Base-by-base conservation (phyloP, 2,888 invertebrate species). In the Agonopterix alstromeriana region DNA sequence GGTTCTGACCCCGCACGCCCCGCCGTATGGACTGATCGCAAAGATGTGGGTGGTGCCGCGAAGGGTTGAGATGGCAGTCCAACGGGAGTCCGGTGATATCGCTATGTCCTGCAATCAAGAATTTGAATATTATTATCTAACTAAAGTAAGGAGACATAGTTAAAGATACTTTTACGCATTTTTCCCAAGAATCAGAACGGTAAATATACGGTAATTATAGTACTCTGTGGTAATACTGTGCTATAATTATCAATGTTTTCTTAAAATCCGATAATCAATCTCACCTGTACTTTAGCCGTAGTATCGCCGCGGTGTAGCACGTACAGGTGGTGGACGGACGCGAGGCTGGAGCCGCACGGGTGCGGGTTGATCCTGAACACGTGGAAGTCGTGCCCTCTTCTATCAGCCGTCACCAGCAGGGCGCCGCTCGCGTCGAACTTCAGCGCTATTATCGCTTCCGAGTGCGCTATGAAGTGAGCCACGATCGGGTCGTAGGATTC, bases 31-130 rank as follows among this genome's bases (percentile, higher is more conserved):
- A 10, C 97, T 97, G 45, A 99, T 92, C 8, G 99, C 97, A 86
- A 98, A 99, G 56, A 99, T 94, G 82, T 99, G 99, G 35, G 98
- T 98, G 0, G 99, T 99, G 53, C 99, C 99, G 54, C 98, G 93
- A 49, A 98, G 91, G 0, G 99, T 98, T 41, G 97, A 97, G 4
- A 99, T 93, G 1, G 98, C 95, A n/a, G 97, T 94, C 99, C 99
- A 99, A 48, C 99, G 94, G 35, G 95, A 95, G 87, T 99, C 99
- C 51, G 93, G 90, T 1, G 98, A 97, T 73, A 99, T 97, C 46
- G 95, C 92, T 77, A 98, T 95, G 70, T 98, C 96, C 90, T 94
- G 89, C 27, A 27, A 27, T 27, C 27, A 27, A 27, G 27, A 5
- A 27, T 27, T 27, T 27, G 5, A 5, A 27, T 27, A 7, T 27